Base-by-base conservation (phyloP, 1,140 invertebrate species). In the Magallana angulata region DNA sequence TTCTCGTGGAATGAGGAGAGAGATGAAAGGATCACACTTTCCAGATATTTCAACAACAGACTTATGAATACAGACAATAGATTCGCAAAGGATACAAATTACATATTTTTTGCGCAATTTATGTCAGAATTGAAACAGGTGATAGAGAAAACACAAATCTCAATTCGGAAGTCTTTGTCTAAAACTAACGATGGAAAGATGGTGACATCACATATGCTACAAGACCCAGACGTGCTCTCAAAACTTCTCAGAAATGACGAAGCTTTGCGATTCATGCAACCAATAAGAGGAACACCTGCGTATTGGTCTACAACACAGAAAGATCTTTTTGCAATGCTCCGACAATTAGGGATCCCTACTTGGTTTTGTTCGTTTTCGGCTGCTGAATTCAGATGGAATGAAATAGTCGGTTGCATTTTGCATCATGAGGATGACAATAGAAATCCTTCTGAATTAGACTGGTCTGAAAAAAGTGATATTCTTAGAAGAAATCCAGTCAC, bases 181-280 rank as follows among this genome's bases (percentile, higher is more conserved):
- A 7, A 60, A n/a, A 16, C 9, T 57, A n/a, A 36, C 36, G 76
- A 82, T 64, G 76, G 85, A 18, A 68, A 84, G 11, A 14, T 68
- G 9, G 60, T 87, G n/a, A 87, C 86, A 11, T 16, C 76, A 56
- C 14, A 71, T 4, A 87, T 68, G 86, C 71, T 87, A 56, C 18
- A 57, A 24, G 24, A 87, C 14, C 57, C 64, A 58, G 81, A 83
- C 18, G 48, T 12, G 8, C 48, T 87, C 14, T 83, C 68, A 68
- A n/a, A 64, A 2, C 18, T 87, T 9, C 58, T 87, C 18, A 83
- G 59, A 71, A 68, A 83, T n/a, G 88, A 91, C 85, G 87, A 91
- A 85, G 90, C 86, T 11, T 88, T 85, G n/a, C 84, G 58, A 71
- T 84, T 87, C 24, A 56, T 91, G 24, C 89, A 87, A 88, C 82